Percentiles rank a stretch among this genome's conserved stretches.
These are phyloP conservation scores for Oligia fasciuncula DNA, from an alignment of 2,888 invertebrate genomes.

Conservation along the genomic window DNA sequence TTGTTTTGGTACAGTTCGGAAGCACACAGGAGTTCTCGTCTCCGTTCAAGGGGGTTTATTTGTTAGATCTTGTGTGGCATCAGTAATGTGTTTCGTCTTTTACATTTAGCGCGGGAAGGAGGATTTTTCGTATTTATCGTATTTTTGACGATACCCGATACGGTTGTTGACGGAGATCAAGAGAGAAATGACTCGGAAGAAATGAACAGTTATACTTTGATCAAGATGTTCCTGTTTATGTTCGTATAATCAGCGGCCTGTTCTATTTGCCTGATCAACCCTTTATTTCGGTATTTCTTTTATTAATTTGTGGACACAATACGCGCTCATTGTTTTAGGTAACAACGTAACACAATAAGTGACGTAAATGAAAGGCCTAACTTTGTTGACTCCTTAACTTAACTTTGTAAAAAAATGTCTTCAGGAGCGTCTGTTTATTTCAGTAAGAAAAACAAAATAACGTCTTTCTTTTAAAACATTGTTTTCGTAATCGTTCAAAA, in stretches of 20 bases:
- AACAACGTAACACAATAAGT: conserved; percentile 52
- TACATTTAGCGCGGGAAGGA: conserved; percentile 44
- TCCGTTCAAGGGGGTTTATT: conserved; percentile 71
- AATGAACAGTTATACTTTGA: conserved; percentile 77
- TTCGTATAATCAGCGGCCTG: conserved; percentile 71
- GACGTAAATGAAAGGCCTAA: conserved; percentile 47
- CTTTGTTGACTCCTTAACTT: conserved; percentile 39
- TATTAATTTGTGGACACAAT: conserved; percentile 49
- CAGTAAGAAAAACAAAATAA: conserved; percentile 8
- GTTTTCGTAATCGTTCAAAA: background rate
- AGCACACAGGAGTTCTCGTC: conserved; percentile 69
- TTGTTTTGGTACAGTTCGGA: conserved; percentile 80
- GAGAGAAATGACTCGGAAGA: conserved; percentile 76
- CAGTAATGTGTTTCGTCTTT: conserved; percentile 72
- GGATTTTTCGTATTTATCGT: conserved; percentile 54
- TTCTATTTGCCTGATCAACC: conserved; percentile 50
- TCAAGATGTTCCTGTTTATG: conserved; percentile 72
- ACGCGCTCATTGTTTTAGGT: conserved; percentile 48
- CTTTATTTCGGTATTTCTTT: conserved; percentile 41
- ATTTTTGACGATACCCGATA: conserved; percentile 61
- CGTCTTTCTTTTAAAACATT: no score
- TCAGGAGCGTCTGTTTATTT: conserved; percentile 11
- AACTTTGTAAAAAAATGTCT: conserved; percentile 32
- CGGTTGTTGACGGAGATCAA: conserved; percentile 65
- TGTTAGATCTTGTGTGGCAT: conserved; percentile 70